phyloP scores from a whole-genome alignment of 2,888 invertebrate species.

The Automeris io region DNA sequence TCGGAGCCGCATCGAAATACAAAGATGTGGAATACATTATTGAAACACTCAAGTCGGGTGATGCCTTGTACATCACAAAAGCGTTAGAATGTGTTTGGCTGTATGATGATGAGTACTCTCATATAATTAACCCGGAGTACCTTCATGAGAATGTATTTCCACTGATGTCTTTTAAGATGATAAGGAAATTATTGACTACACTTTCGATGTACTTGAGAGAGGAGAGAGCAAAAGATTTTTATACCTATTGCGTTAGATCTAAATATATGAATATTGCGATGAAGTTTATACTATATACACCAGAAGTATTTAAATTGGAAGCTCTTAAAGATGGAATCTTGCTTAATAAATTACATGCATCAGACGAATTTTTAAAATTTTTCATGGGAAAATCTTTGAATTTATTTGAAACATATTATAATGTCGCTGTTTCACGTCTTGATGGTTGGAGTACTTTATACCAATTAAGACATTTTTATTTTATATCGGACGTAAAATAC shows the following conservation, averaged over 20 bases:
- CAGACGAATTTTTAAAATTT: conserved; percentile 3
- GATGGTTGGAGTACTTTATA: not conserved
- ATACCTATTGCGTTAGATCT: conserved; percentile 31
- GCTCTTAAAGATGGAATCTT: not conserved
- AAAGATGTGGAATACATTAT: conserved; percentile 41
- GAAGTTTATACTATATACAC: conserved; percentile 17
- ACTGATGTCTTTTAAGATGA: conserved; percentile 49
- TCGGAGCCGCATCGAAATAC: conserved; percentile 47
- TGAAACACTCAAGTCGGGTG: conserved; percentile 43
- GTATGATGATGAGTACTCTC: conserved; percentile 29
- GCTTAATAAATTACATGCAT: not conserved
- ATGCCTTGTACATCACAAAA: conserved; percentile 40
- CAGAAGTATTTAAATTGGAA: not conserved
- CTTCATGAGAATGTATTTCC: conserved; percentile 44
- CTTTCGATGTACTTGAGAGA: conserved; percentile 31
- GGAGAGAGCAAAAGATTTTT: conserved; percentile 36
- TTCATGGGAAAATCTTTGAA: conserved; percentile 32
- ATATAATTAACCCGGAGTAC: conserved; percentile 36
- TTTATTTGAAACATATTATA: conserved; percentile 13
- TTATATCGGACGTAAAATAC: conserved; percentile 30
- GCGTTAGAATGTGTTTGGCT: conserved; percentile 47
- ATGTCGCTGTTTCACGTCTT: not conserved
- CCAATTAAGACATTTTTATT: conserved; percentile 14
- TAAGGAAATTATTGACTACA: conserved; percentile 36
- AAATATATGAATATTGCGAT: conserved; percentile 24